Percentiles rank a stretch among this genome's conserved stretches.
These are phyloP conservation scores for Periophthalmus magnuspinnatus DNA, from an alignment of 2,797 vertebrate genomes.

Conservation along the genomic window DNA sequence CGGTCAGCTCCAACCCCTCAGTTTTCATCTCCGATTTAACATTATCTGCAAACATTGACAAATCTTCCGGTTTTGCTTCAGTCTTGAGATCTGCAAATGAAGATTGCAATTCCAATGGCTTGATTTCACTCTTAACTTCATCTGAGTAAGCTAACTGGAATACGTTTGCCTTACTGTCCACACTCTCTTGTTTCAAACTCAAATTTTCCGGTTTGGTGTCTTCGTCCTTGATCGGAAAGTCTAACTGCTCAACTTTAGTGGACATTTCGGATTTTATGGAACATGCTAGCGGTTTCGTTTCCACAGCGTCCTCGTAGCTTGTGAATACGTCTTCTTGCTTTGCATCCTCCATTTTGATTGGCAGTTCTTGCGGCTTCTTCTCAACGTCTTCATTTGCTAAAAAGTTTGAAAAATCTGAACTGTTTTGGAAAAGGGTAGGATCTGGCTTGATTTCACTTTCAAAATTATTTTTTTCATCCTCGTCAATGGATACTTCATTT, in stretches of 20 bases:
- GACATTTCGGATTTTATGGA: slow-evolving; percentile 31
- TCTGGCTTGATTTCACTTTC: slow-evolving; percentile 16
- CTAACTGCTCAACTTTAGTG: slow-evolving; percentile 59
- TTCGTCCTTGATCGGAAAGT: slow-evolving; percentile 63
- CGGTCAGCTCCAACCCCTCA: slow-evolving; percentile 39
- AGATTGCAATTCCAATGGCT: slow-evolving; percentile 24
- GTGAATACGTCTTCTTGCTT: slow-evolving; percentile 35
- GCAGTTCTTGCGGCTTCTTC: slow-evolving; percentile 33
- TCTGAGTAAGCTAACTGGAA: slow-evolving; percentile 44
- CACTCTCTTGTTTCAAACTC: slow-evolving; percentile 50
- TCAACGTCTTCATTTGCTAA: slow-evolving; percentile 11
- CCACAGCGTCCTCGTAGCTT: slow-evolving; percentile 37
- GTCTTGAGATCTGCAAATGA: slow-evolving; percentile 35
- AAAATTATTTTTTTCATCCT: slow-evolving; percentile 32
- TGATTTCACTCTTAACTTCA: slow-evolving; percentile 52
- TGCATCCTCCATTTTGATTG: slow-evolving; percentile 55
- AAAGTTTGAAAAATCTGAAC: slow-evolving; percentile 20
- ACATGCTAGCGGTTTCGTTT: slow-evolving; percentile 45
- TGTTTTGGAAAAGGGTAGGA: slow-evolving; percentile 9
- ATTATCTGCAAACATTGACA: slow-evolving; percentile 23
- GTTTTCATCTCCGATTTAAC: slow-evolving; percentile 54
- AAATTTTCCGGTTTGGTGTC: slow-evolving; percentile 68
- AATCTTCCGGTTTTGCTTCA: slow-evolving; percentile 41
- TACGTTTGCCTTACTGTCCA: slow-evolving; percentile 33
- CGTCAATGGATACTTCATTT: slow-evolving; percentile 25